Evolutionary conservation across 2,797 vertebrate species (phyloP).

Genomic region (Odontamblyopus rebecca): DNA sequence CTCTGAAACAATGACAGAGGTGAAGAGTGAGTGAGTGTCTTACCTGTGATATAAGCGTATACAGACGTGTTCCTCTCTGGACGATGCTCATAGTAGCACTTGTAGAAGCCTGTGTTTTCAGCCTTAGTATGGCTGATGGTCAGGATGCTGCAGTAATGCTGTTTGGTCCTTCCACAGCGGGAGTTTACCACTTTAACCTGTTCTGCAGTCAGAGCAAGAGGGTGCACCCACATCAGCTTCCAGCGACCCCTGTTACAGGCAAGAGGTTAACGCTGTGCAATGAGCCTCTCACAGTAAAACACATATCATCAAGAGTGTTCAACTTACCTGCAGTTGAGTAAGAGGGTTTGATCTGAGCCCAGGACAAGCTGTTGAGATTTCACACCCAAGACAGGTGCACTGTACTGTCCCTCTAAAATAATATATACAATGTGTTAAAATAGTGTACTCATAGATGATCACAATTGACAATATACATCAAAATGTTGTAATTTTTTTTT

Average conservation of each 20-base stretch:
- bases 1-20: conserved; percentile 57
- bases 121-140: conserved; percentile 76
- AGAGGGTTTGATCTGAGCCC: conserved; percentile 84
- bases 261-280: background rate
- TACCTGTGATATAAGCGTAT: conserved; percentile 95
- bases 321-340: conserved; percentile 91
- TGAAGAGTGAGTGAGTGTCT: conserved; percentile 57
- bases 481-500: too few relatives aligned
- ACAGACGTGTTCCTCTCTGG: conserved; percentile 73
- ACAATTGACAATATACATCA: background rate
- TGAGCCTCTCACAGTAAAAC: background rate
- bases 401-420: conserved; percentile 80
- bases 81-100: conserved; percentile 83
- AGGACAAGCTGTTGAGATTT: conserved; percentile 80
- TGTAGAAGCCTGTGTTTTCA: conserved; percentile 87
- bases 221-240: conserved; percentile 87
- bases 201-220: conserved; percentile 74
- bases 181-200: conserved; percentile 78
- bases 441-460: background rate
- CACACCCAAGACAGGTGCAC: conserved; percentile 84
- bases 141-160: conserved; percentile 85
- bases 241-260: conserved; percentile 81
- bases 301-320: background rate
- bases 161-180: conserved; percentile 80
- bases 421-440: background rate